Conservation (phyloP, 1,140 invertebrate genomes). For the Drosophila ficusphila region DNA sequence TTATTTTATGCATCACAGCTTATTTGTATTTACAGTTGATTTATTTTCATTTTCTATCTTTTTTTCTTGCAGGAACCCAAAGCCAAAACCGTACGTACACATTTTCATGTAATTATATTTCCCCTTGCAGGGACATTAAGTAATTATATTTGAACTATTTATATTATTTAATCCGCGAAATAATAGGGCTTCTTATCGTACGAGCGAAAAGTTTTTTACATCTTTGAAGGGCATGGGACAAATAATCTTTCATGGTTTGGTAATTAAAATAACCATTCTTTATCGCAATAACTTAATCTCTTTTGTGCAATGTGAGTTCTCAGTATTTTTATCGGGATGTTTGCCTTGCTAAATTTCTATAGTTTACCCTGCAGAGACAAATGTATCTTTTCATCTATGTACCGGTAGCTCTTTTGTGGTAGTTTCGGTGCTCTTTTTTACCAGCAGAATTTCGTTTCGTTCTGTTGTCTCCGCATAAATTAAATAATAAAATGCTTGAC, state of each 20-base stretch:
- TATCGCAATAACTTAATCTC: not conserved
- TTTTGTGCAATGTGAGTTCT: not conserved
- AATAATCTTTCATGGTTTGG: not conserved
- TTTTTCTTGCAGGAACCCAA: slow-evolving; percentile 78
- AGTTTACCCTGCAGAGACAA: slow-evolving; percentile 48
- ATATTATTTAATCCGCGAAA: slow-evolving; percentile 5
- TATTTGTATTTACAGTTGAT: slow-evolving; percentile 48
- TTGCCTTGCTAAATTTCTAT: slow-evolving; percentile 23
- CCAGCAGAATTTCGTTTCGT: slow-evolving; percentile 56
- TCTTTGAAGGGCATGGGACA: not conserved
- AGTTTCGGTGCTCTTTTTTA: slow-evolving; percentile 51
- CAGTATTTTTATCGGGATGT: slow-evolving; percentile 1
- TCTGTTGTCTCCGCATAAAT: slow-evolving; percentile 73
- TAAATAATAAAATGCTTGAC: slow-evolving; percentile 78
- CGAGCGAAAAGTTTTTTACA: not conserved
- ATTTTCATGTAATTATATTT: slow-evolving; percentile 20
- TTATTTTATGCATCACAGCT: slow-evolving; percentile 27
- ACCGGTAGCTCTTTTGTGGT: slow-evolving; percentile 32
- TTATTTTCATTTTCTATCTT: slow-evolving; percentile 43
- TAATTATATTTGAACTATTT: slow-evolving; percentile 9
- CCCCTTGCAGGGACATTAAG: not conserved
- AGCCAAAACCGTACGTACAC: slow-evolving; percentile 79
- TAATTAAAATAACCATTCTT: not conserved
- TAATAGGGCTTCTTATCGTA: not conserved
- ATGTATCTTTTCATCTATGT: slow-evolving; percentile 49